phyloP scores from a whole-genome alignment of 2,797 vertebrate genomes.

The Gallinago nigripennis region DNA sequence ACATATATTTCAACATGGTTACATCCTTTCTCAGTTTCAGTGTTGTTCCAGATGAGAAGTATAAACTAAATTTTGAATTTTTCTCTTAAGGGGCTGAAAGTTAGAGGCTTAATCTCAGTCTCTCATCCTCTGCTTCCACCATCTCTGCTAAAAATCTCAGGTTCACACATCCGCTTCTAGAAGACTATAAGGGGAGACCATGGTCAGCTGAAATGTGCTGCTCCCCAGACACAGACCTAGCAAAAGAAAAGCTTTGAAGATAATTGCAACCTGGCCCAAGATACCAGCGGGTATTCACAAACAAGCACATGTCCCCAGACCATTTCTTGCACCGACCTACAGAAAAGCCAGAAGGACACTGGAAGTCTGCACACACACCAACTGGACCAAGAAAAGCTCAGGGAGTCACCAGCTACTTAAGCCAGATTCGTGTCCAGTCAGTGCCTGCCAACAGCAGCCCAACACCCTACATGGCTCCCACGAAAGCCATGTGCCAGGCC shows the following conservation, averaged over 20 bases:
- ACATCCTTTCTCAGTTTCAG: neutral
- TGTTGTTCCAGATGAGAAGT: neutral
- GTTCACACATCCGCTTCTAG: neutral
- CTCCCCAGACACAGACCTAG: neutral
- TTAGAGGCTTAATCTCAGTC: neutral
- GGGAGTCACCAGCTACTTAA: neutral
- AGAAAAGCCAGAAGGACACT: neutral
- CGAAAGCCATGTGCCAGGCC: neutral
- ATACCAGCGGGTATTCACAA: neutral
- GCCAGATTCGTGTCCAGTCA: neutral
- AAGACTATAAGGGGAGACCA: neutral
- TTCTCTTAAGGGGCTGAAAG: neutral
- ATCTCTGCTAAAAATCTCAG: neutral
- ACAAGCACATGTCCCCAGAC: neutral
- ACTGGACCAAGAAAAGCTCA: neutral
- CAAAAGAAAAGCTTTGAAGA: neutral
- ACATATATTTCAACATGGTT: neutral
- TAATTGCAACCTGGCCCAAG: neutral
- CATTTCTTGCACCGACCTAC: neutral
- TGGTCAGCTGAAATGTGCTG: neutral
- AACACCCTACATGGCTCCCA: neutral
- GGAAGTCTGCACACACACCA: neutral
- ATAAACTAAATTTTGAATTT: neutral
- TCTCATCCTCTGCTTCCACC: neutral
- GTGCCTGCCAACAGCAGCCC: neutral